Conservation (phyloP, 1,140 invertebrate species). For the Rhagoletis zephyria region DNA sequence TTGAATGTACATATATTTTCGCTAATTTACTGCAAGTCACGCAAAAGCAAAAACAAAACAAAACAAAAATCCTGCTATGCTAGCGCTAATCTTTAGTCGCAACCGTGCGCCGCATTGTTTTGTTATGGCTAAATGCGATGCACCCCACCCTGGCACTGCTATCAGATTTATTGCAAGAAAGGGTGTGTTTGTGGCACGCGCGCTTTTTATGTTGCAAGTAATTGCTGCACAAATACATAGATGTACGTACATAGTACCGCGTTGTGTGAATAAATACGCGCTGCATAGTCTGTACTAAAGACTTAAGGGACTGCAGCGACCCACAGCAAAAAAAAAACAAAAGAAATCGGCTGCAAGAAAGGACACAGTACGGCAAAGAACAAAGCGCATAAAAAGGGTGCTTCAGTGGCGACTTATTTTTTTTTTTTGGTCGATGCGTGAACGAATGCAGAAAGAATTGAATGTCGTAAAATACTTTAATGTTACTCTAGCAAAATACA, state of each 20-base stretch:
- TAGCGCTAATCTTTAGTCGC: neutral
- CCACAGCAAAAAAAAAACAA: neutral
- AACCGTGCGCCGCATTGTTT: neutral
- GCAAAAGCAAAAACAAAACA: neutral
- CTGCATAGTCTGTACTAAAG: neutral
- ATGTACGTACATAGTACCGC: neutral
- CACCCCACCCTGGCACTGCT: neutral
- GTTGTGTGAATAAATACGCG: neutral
- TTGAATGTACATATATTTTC: neutral
- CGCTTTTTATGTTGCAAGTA: neutral
- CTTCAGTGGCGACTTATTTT: neutral
- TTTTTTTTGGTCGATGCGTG: neutral
- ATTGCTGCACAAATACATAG: conserved; percentile 16
- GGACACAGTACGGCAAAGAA: neutral
- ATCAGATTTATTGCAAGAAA: too few relatives aligned
- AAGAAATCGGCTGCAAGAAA: neutral
- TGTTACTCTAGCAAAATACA: neutral
- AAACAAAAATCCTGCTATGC: neutral
- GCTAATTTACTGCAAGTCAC: neutral
- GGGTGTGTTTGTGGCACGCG: conserved; percentile 23
- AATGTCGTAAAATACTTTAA: neutral
- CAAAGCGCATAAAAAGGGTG: neutral
- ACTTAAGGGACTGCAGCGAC: conserved; percentile 27
- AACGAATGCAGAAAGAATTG: neutral
- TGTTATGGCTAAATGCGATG: neutral